These are phyloP conservation scores for Scyliorhinus canicula DNA, from an alignment of 2,797 vertebrate genomes.

Conservation along the genomic window DNA sequence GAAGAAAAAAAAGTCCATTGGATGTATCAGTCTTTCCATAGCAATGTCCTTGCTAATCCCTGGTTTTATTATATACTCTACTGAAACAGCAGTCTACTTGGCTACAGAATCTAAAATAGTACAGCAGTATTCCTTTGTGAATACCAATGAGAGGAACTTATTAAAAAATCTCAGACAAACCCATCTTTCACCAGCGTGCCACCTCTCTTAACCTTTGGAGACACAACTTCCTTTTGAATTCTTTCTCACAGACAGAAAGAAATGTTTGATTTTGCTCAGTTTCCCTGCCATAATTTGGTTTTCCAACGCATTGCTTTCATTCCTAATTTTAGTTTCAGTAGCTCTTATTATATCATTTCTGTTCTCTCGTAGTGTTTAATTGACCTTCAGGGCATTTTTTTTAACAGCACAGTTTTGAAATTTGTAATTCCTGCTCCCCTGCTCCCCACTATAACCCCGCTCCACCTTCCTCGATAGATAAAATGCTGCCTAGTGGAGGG, in stretches of 20 bases:
- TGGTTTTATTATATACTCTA: background rate
- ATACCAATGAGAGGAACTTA: background rate
- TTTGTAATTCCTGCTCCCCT: background rate
- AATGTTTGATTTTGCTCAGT: background rate
- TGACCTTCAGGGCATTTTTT: too few species aligned
- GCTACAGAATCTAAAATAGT: slow-evolving; percentile 19
- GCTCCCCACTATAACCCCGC: background rate
- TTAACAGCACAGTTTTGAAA: background rate
- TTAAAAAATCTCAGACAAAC: slow-evolving; percentile 24
- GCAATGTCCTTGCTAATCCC: slow-evolving; percentile 24
- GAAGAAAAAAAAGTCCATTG: background rate
- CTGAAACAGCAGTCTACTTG: background rate
- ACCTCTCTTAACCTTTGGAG: background rate
- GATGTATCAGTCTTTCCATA: background rate
- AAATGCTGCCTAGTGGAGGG: background rate
- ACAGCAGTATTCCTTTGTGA: background rate
- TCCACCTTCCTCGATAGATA: background rate
- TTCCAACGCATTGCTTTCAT: background rate
- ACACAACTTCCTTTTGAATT: background rate
- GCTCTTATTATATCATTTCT: background rate
- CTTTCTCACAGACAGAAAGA: background rate
- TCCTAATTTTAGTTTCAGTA: background rate
- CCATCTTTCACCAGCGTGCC: background rate
- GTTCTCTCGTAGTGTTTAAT: background rate
- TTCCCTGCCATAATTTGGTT: background rate